Percentiles rank a stretch among this genome's conserved stretches.
These are phyloP conservation scores for Anagyrus pseudococci DNA, from an alignment of 2,888 invertebrate species.

Conservation along the genomic window DNA sequence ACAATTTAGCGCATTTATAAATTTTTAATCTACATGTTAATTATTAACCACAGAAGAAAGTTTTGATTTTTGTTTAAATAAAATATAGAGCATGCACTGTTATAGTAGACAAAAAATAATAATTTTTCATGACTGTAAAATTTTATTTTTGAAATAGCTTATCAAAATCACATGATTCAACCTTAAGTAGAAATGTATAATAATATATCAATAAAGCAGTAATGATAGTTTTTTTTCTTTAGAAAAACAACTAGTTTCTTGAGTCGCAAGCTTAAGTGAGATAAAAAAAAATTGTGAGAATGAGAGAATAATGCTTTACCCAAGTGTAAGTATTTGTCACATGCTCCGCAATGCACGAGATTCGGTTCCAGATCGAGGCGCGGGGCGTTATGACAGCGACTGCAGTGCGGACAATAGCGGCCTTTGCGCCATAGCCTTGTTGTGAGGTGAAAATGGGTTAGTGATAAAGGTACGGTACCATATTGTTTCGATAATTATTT, in stretches of 20 bases:
- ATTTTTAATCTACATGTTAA: background rate
- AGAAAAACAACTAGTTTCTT: too few species aligned
- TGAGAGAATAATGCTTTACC: conserved; percentile 51
- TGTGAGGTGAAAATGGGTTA: conserved; percentile 46
- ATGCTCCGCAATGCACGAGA: conserved; percentile 64
- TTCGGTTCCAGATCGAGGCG: conserved; percentile 70
- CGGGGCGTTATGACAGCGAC: conserved; percentile 73
- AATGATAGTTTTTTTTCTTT: background rate
- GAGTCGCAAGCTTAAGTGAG: background rate
- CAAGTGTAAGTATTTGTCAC: conserved; percentile 65
- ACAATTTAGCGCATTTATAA: background rate
- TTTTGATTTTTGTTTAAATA: too few species aligned
- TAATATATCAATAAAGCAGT: too few species aligned
- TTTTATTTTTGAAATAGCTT: background rate
- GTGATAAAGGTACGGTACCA: conserved; percentile 42
- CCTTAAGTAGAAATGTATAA: background rate
- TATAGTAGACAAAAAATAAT: too few species aligned
- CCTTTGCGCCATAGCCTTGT: conserved; percentile 75
- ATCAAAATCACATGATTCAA: too few species aligned
- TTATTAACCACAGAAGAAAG: background rate
- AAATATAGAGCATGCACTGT: background rate
- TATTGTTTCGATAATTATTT: conserved; percentile 40
- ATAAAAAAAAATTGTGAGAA: background rate
- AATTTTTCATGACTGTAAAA: too few species aligned
- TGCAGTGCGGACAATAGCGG: conserved; percentile 76